Conservation (phyloP, 2,797 vertebrate genomes). For the Cynopterus sphinx region DNA sequence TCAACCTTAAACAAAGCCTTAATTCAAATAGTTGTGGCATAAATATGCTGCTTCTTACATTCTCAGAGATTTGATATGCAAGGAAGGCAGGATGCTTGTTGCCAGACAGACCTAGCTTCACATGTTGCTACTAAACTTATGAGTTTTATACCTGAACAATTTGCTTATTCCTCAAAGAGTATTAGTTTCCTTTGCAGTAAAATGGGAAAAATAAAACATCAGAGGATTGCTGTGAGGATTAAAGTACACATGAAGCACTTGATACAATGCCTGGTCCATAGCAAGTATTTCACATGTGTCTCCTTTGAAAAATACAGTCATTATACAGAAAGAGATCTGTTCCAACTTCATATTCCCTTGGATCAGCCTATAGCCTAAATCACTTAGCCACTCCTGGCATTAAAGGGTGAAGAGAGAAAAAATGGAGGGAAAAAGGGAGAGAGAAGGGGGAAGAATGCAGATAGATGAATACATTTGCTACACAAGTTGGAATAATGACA, state of each 20-base stretch:
- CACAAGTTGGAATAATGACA: not conserved
- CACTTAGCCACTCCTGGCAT: rapidly evolving
- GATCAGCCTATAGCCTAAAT: not conserved
- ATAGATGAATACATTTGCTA: not conserved
- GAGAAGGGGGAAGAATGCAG: not conserved
- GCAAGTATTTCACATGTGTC: not conserved
- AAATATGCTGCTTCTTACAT: not conserved
- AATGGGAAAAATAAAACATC: not conserved
- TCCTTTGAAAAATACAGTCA: not conserved
- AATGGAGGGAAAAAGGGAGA: not conserved
- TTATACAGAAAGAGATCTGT: not conserved
- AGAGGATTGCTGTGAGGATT: not conserved
- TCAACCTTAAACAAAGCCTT: not conserved
- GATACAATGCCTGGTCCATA: not conserved
- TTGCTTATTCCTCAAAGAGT: not conserved
- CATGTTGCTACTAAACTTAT: not conserved
- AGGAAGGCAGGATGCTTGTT: not conserved
- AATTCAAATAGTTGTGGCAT: not conserved
- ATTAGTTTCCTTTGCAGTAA: constrained; percentile 28
- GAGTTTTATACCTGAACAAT: constrained; percentile 25
- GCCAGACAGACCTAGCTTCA: not conserved
- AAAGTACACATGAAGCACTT: constrained; percentile 19
- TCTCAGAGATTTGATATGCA: not conserved
- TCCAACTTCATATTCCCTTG: not conserved
- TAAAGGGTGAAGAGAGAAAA: not conserved